Evolutionary conservation across 1,140 invertebrate genomes (phyloP).

Genomic region (Hesperophylax magnus): DNA sequence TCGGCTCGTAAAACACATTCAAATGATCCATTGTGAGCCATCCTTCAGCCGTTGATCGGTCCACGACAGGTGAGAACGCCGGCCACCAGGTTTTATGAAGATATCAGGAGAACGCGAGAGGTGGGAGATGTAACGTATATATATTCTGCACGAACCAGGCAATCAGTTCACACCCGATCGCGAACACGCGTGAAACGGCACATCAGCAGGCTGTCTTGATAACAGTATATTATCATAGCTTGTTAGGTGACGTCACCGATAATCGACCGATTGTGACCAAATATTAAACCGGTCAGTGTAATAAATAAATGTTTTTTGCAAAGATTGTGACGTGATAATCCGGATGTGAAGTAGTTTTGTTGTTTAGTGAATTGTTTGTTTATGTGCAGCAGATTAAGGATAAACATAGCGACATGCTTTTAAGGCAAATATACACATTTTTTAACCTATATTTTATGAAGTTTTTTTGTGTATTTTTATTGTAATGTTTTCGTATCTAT

Average conservation of each 20-base stretch:
- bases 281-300: neutral
- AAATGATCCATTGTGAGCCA: conserved; percentile 38
- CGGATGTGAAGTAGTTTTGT: conserved; percentile 5
- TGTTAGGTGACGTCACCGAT: conserved; percentile 19
- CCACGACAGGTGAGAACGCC: conserved; percentile 10
- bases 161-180: conserved; percentile 31
- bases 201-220: neutral
- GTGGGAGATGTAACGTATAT: conserved; percentile 30
- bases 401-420: conserved; percentile 30
- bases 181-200: conserved; percentile 12
- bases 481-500: too few species aligned
- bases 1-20: conserved; percentile 31
- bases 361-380: neutral
- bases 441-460: neutral
- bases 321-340: conserved; percentile 14
- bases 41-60: conserved; percentile 18
- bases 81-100: neutral
- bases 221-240: neutral
- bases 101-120: conserved; percentile 17
- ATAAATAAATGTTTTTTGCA: conserved; percentile 7
- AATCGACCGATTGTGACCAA: neutral
- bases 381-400: conserved; percentile 17
- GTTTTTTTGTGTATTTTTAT: too few species aligned
- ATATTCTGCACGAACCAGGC: neutral
- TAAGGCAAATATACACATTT: conserved; percentile 24